Evolutionary conservation across 2,113 vertebrate genomes (phyloP).

Genomic region (Cephalopholis sonnerati): DNA sequence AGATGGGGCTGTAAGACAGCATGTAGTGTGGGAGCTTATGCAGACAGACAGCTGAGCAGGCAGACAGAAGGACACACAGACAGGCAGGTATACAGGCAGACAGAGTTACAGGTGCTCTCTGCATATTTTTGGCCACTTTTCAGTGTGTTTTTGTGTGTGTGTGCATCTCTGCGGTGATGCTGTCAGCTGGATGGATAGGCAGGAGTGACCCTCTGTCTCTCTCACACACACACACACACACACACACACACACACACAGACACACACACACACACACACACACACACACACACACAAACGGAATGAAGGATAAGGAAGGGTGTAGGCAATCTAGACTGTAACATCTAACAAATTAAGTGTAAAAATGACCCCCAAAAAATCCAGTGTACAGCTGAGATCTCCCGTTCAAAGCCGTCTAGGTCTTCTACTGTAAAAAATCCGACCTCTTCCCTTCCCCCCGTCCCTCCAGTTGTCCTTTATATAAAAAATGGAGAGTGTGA

Average conservation of each 20-base stretch:
- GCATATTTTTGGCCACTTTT: conserved; percentile 13
- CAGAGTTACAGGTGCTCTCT: conserved; percentile 1
- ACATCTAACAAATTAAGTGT: not conserved
- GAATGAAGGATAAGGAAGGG: not conserved
- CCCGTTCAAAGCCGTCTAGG: not conserved
- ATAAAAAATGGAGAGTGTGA: conserved; percentile 14
- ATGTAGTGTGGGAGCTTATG: not conserved
- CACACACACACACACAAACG: not conserved
- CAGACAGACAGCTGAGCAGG: not conserved
- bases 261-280: not conserved
- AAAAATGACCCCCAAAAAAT: not conserved
- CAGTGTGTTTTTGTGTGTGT: conserved; percentile 1
- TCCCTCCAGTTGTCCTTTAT: conserved; percentile 10
- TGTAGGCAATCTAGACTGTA: not conserved
- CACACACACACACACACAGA: not conserved
- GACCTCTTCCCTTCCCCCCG: not conserved
- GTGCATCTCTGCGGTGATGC: not conserved
- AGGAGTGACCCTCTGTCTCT: conserved; percentile 13
- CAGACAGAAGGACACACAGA: not conserved
- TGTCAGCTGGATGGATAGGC: conserved; percentile 24
- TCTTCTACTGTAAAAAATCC: not conserved
- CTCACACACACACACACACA: not conserved
- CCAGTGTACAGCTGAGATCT: not conserved
- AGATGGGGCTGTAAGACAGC: conserved; percentile 69
- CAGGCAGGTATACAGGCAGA: not conserved